A percentile compares a stretch with the other conserved stretches of the same genome.
These are phyloP conservation scores for Xiphorhynchus elegans DNA, from an alignment of 2,113 vertebrate species.

Conservation along the genomic window DNA sequence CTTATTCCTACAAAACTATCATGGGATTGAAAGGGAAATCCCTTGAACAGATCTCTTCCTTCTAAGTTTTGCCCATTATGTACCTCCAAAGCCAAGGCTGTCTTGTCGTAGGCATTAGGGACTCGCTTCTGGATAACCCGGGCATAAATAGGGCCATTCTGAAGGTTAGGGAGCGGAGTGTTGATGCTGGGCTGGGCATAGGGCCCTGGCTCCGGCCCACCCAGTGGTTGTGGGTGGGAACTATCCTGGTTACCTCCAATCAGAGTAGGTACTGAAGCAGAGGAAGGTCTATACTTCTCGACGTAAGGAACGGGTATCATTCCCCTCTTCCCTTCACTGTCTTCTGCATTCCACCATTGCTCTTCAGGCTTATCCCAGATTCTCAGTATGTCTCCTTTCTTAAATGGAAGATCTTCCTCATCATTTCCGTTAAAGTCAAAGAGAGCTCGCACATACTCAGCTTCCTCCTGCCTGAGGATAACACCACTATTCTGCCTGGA, in stretches of 20 bases:
- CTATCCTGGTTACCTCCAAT: constrained; percentile 91
- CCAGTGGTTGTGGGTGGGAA: constrained; percentile 86
- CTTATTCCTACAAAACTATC: constrained; percentile 70
- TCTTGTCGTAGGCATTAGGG: constrained; percentile 99
- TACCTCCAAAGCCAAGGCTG: constrained; percentile 99
- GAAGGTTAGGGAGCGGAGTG: constrained; percentile 97
- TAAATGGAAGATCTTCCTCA: constrained; percentile 98
- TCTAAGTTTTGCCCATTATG: constrained; percentile 78
- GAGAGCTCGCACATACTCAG: constrained; percentile 91
- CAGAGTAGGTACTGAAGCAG: constrained; percentile 81
- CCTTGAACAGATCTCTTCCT: constrained; percentile 78
- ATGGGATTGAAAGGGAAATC: constrained; percentile 73
- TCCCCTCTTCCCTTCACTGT: constrained; percentile 90
- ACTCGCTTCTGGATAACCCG: constrained; percentile 99
- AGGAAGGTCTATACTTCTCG: constrained; percentile 92
- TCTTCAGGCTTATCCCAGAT: constrained; percentile 98
- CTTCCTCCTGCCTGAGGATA: constrained; percentile 88
- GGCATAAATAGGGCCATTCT: constrained; percentile 98
- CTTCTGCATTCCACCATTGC: constrained; percentile 99
- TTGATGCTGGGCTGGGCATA: constrained; percentile 96
- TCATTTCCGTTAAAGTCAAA: constrained; percentile 99
- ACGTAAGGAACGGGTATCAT: constrained; percentile 99
- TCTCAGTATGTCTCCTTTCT: constrained; percentile 93
- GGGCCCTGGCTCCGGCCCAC: constrained; percentile 92
- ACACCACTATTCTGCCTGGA: constrained; percentile 86